Percentiles rank a stretch among this genome's conserved stretches.
These are phyloP conservation scores for Salticus scenicus DNA, from an alignment of 2,888 invertebrate species.

Conservation along the genomic window DNA sequence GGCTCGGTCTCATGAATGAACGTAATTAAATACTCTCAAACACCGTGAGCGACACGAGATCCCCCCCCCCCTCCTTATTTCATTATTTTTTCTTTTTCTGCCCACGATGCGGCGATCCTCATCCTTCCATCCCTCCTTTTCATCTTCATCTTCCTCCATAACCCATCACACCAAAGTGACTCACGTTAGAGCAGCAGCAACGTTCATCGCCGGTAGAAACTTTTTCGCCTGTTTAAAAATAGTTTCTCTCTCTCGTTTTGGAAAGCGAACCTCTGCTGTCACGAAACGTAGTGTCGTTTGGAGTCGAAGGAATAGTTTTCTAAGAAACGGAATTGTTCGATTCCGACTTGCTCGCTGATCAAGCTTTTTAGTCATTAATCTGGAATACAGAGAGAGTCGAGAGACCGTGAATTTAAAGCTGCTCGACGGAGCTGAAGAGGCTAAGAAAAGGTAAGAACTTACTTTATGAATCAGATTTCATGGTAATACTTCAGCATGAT, in stretches of 20 bases:
- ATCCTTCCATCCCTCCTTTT: not conserved
- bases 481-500: no score
- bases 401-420: constrained; percentile 1
- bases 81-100: not conserved
- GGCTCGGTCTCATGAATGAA: no score
- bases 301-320: not conserved
- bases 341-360: not conserved
- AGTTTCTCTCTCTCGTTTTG: not conserved
- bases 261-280: not conserved
- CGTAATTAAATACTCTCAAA: no score
- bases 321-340: not conserved
- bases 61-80: no score
- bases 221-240: no score
- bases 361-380: not conserved
- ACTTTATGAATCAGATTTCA: no score
- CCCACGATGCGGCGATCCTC: not conserved
- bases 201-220: no score
- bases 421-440: not conserved
- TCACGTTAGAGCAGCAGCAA: not conserved
- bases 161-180: not conserved
- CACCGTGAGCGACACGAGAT: no score
- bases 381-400: not conserved
- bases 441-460: not conserved
- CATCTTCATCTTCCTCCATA: not conserved
- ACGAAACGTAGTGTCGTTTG: not conserved